Conservation (phyloP, 35 echinoderm and acorn worm genomes). For the Holothuria glaberrima region DNA sequence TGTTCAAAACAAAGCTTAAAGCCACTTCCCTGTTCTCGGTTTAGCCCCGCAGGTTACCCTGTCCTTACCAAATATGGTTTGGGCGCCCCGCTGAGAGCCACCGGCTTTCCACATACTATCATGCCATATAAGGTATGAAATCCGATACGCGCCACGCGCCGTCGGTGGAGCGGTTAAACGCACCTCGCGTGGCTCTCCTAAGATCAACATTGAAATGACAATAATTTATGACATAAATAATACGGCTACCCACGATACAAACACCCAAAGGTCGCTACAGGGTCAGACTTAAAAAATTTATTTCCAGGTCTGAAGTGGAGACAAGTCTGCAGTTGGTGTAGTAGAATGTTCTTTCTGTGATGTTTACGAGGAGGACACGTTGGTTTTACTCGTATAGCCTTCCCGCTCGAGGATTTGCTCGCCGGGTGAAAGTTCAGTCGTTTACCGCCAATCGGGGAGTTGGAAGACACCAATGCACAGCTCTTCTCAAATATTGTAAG, state of each 20-base stretch:
- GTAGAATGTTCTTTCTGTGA: too few species aligned
- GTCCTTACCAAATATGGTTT: slow-evolving; percentile 48
- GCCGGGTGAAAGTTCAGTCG: too few species aligned
- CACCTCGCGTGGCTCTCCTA: slow-evolving; percentile 35
- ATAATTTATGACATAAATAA: slow-evolving; percentile 56
- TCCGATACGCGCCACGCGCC: slow-evolving; percentile 42
- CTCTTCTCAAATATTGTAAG: too few species aligned
- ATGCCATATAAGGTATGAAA: slow-evolving; percentile 60
- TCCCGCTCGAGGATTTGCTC: too few species aligned
- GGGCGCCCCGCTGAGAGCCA: slow-evolving; percentile 34
- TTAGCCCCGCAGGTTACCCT: slow-evolving; percentile 13
- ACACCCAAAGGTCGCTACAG: slow-evolving; percentile 12
- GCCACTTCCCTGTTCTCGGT: not conserved
- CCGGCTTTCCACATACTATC: slow-evolving; percentile 36
- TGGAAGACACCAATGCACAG: too few species aligned
- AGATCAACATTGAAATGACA: slow-evolving; percentile 42
- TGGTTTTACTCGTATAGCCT: too few species aligned
- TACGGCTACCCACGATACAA: not conserved
- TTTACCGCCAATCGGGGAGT: too few species aligned
- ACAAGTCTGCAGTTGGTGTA: too few species aligned
- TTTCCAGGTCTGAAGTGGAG: not conserved
- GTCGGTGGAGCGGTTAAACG: slow-evolving; percentile 10
- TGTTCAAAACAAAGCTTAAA: slow-evolving; percentile 22
- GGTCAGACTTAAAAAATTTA: slow-evolving; percentile 34
- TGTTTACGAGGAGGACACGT: too few species aligned